Conservation (phyloP, 2,797 vertebrate species). For the Sebastes nivosus region DNA sequence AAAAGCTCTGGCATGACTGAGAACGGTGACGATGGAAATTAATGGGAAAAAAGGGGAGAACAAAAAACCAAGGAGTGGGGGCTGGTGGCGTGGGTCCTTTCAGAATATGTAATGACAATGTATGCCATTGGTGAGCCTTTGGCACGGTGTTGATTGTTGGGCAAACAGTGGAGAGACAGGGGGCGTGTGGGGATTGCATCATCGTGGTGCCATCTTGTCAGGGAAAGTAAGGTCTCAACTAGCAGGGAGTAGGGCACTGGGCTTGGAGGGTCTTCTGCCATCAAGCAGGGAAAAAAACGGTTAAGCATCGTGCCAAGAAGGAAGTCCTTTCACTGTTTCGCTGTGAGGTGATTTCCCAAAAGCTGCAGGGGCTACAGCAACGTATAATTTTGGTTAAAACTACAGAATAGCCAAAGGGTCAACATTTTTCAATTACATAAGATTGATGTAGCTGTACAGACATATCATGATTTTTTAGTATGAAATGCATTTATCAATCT, state of each 20-base stretch:
- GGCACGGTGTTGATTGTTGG: constrained; percentile 89
- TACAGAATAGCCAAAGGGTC: not conserved
- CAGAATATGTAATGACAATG: constrained; percentile 86
- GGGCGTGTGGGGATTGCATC: constrained; percentile 70
- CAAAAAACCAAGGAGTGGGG: constrained; percentile 68
- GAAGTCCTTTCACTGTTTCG: not conserved
- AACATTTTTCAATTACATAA: not conserved
- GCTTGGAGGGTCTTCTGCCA: constrained; percentile 12
- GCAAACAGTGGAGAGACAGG: constrained; percentile 81
- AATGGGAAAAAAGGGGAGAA: constrained; percentile 74
- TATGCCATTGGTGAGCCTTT: constrained; percentile 87
- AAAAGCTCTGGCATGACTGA: constrained; percentile 86
- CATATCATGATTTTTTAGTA: not conserved
- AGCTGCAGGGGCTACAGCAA: not conserved
- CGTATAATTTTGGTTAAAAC: not conserved
- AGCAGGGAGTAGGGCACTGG: constrained; percentile 58
- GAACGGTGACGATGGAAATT: constrained; percentile 93
- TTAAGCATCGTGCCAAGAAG: not conserved
- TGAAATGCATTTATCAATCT: not conserved
- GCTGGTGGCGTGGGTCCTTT: constrained; percentile 79
- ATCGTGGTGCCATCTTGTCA: constrained; percentile 85
- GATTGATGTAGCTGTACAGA: not conserved
- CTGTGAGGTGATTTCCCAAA: not conserved
- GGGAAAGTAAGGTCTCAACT: constrained; percentile 88
- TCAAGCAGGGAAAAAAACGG: not conserved